Percentiles rank a stretch among this genome's conserved stretches.
Conservation (phyloP, 2,888 invertebrate species). For the Altica lythri region DNA sequence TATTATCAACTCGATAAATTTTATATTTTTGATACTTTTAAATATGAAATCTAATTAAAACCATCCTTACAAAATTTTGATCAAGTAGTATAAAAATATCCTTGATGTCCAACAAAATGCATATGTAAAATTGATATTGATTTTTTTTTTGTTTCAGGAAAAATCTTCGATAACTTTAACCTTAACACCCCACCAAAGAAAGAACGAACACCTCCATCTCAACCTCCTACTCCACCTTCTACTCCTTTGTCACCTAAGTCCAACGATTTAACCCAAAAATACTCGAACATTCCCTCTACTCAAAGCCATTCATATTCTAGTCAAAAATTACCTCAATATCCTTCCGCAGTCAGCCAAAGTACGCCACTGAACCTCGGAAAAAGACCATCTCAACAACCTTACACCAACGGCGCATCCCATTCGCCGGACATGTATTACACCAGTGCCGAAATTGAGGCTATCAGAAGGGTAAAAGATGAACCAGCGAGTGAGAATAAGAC, state of each 20-base stretch:
- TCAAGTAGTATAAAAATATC: not conserved
- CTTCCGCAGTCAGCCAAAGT: constrained; percentile 28
- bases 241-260: constrained; percentile 57
- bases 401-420: constrained; percentile 32
- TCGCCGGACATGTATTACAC: constrained; percentile 38
- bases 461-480: constrained; percentile 40
- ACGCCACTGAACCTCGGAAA: constrained; percentile 36
- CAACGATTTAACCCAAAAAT: constrained; percentile 35
- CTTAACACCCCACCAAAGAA: constrained; percentile 50
- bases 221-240: constrained; percentile 60
- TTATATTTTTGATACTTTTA: not conserved
- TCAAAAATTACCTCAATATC: constrained; percentile 52
- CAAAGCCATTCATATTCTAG: constrained; percentile 50
- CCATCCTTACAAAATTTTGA: no score
- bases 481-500: constrained; percentile 37
- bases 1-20: not conserved
- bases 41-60: no score
- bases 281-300: constrained; percentile 41
- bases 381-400: constrained; percentile 22
- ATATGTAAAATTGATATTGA: constrained; percentile 9
- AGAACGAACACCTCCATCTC: constrained; percentile 52
- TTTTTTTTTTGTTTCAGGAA: constrained; percentile 53
- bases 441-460: constrained; percentile 38
- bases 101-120: not conserved
- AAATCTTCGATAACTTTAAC: constrained; percentile 58